phyloP scores from a whole-genome alignment of 2,888 invertebrate genomes.

The Tiliacea citrago region DNA sequence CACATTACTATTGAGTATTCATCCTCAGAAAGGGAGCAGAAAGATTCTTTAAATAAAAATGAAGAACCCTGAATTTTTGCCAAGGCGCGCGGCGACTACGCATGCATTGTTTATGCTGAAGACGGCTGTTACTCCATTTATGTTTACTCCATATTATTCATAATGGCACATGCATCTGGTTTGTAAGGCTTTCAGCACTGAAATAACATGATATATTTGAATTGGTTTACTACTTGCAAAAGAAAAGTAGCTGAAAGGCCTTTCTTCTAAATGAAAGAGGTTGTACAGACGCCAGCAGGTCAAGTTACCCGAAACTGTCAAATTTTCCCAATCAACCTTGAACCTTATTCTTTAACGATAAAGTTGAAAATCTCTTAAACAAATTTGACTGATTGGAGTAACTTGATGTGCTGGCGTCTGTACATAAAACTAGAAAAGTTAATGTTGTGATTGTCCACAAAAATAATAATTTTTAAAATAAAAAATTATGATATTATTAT shows the following conservation, averaged over 20 bases:
- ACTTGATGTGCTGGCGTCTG: too few relatives aligned
- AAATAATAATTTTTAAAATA: background rate
- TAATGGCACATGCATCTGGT: background rate
- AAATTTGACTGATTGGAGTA: too few relatives aligned
- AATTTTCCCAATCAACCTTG: too few relatives aligned
- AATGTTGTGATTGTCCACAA: background rate
- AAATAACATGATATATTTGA: conserved; percentile 1
- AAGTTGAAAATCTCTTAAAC: too few relatives aligned
- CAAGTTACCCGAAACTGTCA: too few relatives aligned
- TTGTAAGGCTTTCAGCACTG: background rate
- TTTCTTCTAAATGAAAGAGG: background rate
- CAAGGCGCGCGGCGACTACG: background rate
- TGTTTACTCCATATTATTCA: background rate
- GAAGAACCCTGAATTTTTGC: too few relatives aligned
- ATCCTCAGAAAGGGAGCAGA: too few relatives aligned
- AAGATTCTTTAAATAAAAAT: too few relatives aligned
- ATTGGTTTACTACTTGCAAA: background rate
- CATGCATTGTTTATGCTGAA: background rate
- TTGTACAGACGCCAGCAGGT: too few relatives aligned
- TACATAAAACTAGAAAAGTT: too few relatives aligned
- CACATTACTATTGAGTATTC: too few relatives aligned
- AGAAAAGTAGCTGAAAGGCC: background rate
- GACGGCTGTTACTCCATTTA: conserved; percentile 5
- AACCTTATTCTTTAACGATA: too few relatives aligned
- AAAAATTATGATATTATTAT: background rate